phyloP scores from a whole-genome alignment of 2,113 vertebrate genomes.

The Phycodurus eques region DNA sequence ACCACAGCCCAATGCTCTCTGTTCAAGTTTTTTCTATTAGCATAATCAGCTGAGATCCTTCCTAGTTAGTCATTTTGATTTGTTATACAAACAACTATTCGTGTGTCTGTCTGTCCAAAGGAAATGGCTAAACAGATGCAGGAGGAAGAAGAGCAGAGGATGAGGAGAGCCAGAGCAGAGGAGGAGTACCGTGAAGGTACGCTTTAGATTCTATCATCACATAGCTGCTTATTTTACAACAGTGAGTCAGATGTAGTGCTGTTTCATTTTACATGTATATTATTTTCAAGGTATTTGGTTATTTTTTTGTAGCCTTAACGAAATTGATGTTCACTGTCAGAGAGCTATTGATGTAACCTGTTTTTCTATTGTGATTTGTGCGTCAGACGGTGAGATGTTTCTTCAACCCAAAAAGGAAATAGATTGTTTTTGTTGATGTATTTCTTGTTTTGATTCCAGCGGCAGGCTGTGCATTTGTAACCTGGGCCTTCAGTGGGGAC shows the following conservation, averaged over 20 bases:
- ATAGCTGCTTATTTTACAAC: background rate
- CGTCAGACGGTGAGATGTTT: background rate
- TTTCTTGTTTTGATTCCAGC: background rate
- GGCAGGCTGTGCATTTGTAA: background rate
- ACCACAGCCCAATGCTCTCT: background rate
- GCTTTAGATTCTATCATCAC: background rate
- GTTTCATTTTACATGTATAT: background rate
- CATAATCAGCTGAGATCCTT: background rate
- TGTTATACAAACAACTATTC: background rate
- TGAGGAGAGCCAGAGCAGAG: constrained; percentile 43
- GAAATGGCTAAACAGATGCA: constrained; percentile 77
- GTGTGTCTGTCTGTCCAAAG: constrained; percentile 45
- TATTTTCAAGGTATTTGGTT: background rate
- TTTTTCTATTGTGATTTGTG: background rate
- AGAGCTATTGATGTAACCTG: no score
- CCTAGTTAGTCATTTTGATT: background rate
- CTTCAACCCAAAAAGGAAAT: background rate
- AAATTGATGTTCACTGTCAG: background rate
- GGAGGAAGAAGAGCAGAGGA: constrained; percentile 70
- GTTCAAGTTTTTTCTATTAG: background rate
- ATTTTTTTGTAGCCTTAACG: background rate
- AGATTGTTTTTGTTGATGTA: background rate
- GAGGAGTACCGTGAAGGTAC: constrained; percentile 57
- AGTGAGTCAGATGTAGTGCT: no score
- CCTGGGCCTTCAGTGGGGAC: background rate